phyloP scores from a whole-genome alignment of 2,888 invertebrate genomes.

The Zele albiditarsus region DNA sequence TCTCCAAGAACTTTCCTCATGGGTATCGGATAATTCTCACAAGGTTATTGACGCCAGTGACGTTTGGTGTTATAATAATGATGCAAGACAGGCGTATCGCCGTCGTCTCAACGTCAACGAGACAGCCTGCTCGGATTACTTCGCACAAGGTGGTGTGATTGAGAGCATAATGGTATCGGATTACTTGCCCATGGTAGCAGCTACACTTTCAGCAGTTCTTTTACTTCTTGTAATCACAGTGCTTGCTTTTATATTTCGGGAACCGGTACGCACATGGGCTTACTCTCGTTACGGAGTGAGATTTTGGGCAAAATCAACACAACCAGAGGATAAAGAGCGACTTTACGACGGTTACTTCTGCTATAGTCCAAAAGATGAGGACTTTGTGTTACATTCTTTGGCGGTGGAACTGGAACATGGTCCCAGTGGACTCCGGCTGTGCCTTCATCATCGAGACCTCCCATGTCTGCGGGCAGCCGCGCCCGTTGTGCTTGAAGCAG shows the following conservation, averaged over 20 bases:
- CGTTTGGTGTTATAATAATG: constrained; percentile 87
- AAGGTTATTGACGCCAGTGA: constrained; percentile 86
- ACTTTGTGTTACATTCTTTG: constrained; percentile 89
- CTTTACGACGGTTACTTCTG: constrained; percentile 94
- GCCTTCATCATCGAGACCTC: constrained; percentile 91
- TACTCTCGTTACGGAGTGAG: constrained; percentile 90
- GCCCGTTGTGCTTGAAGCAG: constrained; percentile 88
- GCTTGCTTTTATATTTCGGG: constrained; percentile 88
- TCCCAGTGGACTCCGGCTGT: constrained; percentile 85
- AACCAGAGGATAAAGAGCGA: constrained; percentile 87
- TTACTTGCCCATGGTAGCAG: constrained; percentile 88
- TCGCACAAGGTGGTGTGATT: constrained; percentile 87
- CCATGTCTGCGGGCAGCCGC: constrained; percentile 81
- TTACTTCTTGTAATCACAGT: constrained; percentile 85
- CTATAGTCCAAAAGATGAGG: constrained; percentile 93
- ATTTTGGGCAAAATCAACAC: constrained; percentile 82
- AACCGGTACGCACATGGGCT: constrained; percentile 89
- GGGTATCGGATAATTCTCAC: constrained; percentile 86
- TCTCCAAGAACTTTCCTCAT: constrained; percentile 87
- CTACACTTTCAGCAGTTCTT: constrained; percentile 85
- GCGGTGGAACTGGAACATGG: constrained; percentile 90
- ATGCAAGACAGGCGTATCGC: constrained; percentile 83
- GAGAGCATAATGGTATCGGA: constrained; percentile 88
- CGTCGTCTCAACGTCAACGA: constrained; percentile 88
- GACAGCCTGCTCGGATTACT: constrained; percentile 90